Conservation (phyloP, 1,140 invertebrate genomes). For the Atta cephalotes region DNA sequence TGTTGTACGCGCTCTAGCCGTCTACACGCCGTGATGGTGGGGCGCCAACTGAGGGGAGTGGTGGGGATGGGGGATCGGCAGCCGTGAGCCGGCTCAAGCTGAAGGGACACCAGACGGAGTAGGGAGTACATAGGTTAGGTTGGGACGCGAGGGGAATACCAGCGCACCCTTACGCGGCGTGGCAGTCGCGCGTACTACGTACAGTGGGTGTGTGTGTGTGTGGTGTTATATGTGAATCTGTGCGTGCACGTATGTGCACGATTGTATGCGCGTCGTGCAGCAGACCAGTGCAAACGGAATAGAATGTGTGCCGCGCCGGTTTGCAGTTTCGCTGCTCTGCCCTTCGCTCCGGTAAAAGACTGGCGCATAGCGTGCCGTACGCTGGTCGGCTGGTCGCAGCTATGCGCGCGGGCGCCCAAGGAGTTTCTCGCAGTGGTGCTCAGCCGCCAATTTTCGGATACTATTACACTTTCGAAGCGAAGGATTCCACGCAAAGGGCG, state of each 20-base stretch:
- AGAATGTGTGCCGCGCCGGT: slow-evolving; percentile 57
- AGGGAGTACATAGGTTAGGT: slow-evolving; percentile 71
- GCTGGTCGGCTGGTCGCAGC: no score
- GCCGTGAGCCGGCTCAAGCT: slow-evolving; percentile 44
- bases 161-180: slow-evolving; percentile 71
- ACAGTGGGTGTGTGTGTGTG: not conserved
- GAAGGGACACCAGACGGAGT: slow-evolving; percentile 54
- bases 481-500: not conserved
- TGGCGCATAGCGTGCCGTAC: slow-evolving; percentile 51
- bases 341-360: slow-evolving; percentile 65
- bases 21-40: slow-evolving; percentile 29
- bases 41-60: slow-evolving; percentile 7
- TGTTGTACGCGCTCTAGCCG: slow-evolving; percentile 48
- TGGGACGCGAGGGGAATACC: slow-evolving; percentile 58
- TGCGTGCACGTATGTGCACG: not conserved
- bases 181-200: slow-evolving; percentile 68
- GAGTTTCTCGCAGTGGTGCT: slow-evolving; percentile 66
- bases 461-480: not conserved
- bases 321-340: slow-evolving; percentile 60
- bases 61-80: slow-evolving; percentile 49
- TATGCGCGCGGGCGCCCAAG: slow-evolving; percentile 21
- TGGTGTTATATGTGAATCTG: not conserved
- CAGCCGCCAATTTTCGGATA: not conserved
- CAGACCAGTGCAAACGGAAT: not conserved
- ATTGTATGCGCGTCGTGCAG: no score